Percentiles rank a stretch among this genome's conserved stretches.
Evolutionary conservation across 2,113 vertebrate genomes (phyloP).

Genomic region (Shinisaurus crocodilurus): DNA sequence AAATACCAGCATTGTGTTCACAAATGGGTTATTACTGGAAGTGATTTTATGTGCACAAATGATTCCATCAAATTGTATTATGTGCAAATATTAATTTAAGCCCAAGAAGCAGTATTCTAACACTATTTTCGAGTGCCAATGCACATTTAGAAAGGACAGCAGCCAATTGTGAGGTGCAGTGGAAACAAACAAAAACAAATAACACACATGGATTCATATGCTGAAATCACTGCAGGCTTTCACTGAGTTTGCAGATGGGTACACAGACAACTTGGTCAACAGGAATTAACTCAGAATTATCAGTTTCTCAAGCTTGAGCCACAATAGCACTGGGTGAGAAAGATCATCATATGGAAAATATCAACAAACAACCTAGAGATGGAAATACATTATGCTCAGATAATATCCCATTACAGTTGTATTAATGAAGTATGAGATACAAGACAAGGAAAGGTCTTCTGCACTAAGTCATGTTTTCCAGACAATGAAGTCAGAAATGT

Average conservation of each 20-base stretch:
- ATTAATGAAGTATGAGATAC: slow-evolving; percentile 16
- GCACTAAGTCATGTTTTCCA: neutral
- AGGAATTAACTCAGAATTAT: neutral
- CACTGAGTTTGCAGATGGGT: neutral
- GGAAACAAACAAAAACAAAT: neutral
- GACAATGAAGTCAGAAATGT: slow-evolving; percentile 21
- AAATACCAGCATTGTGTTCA: neutral
- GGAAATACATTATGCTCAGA: neutral
- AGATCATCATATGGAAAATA: neutral
- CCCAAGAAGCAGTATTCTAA: slow-evolving; percentile 4
- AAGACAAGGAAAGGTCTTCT: slow-evolving; percentile 6
- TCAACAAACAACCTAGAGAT: neutral
- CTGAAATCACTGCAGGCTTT: slow-evolving; percentile 34
- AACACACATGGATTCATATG: neutral
- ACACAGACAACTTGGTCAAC: slow-evolving; percentile 12
- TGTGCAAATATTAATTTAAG: slow-evolving; percentile 30
- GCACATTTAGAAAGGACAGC: neutral
- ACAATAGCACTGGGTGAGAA: fast-evolving
- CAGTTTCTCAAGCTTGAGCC: neutral
- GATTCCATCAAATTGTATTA: slow-evolving; percentile 15
- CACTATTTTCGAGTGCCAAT: neutral
- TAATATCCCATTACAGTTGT: neutral
- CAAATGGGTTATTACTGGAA: neutral
- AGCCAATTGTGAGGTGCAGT: neutral
- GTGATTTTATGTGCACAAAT: slow-evolving; percentile 24